Percentiles rank a stretch among this genome's conserved stretches.
Conservation (phyloP, 1,140 invertebrate genomes). For the Phthorimaea operculella region DNA sequence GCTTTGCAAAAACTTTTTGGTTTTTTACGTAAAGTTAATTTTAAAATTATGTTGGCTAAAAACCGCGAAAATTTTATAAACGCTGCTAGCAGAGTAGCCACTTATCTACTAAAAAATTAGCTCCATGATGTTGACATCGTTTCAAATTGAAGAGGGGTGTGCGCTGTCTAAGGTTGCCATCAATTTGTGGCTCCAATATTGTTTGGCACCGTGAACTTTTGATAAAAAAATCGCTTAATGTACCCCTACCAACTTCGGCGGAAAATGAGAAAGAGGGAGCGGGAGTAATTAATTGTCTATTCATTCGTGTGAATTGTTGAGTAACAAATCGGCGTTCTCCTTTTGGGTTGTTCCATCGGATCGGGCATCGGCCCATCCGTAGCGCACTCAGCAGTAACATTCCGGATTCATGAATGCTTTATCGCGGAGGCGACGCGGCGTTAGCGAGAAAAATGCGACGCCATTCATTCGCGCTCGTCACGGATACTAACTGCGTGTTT, state of each 20-base stretch:
- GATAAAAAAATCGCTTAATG: background rate
- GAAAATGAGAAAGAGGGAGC: background rate
- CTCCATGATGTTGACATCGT: background rate
- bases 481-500: slow-evolving; percentile 56
- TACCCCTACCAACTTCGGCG: background rate
- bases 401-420: slow-evolving; percentile 58
- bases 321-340: slow-evolving; percentile 17
- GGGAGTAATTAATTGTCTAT: slow-evolving; percentile 3
- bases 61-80: too few species aligned
- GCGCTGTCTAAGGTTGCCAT: background rate
- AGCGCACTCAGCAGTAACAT: slow-evolving; percentile 40
- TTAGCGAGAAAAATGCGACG: slow-evolving; percentile 57
- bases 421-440: slow-evolving; percentile 46
- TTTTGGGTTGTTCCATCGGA: slow-evolving; percentile 8
- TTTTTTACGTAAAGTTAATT: too few species aligned
- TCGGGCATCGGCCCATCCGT: slow-evolving; percentile 14
- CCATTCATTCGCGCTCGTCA: slow-evolving; percentile 59
- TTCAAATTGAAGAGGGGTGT: background rate
- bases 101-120: too few species aligned
- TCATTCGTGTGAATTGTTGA: slow-evolving; percentile 1
- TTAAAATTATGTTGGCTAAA: too few species aligned
- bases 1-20: too few species aligned
- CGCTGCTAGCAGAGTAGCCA: too few species aligned
- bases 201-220: background rate
- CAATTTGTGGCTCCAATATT: background rate